phyloP scores from a whole-genome alignment of 2,888 invertebrate species.

The Buathra laborator region DNA sequence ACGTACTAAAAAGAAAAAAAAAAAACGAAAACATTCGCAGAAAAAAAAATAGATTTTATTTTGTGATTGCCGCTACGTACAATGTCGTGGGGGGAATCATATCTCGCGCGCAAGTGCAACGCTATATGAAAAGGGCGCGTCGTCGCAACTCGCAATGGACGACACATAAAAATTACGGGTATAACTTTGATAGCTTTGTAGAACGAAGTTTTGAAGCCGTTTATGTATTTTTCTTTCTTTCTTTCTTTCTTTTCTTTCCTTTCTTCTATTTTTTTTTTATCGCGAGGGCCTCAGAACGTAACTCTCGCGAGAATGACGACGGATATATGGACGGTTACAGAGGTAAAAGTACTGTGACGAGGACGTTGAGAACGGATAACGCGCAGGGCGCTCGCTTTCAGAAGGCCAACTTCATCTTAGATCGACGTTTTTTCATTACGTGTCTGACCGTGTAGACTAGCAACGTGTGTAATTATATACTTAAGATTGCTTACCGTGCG shows the following conservation, averaged over 20 bases:
- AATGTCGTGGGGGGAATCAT: not conserved
- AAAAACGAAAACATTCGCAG: slow-evolving; percentile 17
- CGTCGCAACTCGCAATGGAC: slow-evolving; percentile 25
- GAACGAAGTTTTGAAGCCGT: slow-evolving; percentile 61
- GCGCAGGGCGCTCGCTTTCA: slow-evolving; percentile 48
- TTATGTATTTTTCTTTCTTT: slow-evolving; percentile 35
- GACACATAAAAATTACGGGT: slow-evolving; percentile 68
- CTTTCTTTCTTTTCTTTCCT: slow-evolving; percentile 12
- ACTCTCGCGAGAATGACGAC: slow-evolving; percentile 5
- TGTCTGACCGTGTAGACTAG: slow-evolving; percentile 59
- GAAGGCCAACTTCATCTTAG: slow-evolving; percentile 67
- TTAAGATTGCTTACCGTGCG: slow-evolving; percentile 63
- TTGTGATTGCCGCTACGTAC: slow-evolving; percentile 8
- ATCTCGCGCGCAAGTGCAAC: slow-evolving; percentile 15
- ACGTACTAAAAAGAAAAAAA: slow-evolving; percentile 22
- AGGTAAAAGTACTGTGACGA: slow-evolving; percentile 21
- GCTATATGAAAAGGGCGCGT: not conserved
- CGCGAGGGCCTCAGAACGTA: slow-evolving; percentile 34
- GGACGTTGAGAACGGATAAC: slow-evolving; percentile 39
- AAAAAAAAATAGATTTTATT: slow-evolving; percentile 55
- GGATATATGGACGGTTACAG: slow-evolving; percentile 10
- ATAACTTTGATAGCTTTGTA: slow-evolving; percentile 70
- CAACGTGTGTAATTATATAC: slow-evolving; percentile 63
- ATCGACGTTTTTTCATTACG: slow-evolving; percentile 53
- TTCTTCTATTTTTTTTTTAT: slow-evolving; percentile 13